phyloP scores from a whole-genome alignment of 2,888 invertebrate species.

The Pegoplata infirma region DNA sequence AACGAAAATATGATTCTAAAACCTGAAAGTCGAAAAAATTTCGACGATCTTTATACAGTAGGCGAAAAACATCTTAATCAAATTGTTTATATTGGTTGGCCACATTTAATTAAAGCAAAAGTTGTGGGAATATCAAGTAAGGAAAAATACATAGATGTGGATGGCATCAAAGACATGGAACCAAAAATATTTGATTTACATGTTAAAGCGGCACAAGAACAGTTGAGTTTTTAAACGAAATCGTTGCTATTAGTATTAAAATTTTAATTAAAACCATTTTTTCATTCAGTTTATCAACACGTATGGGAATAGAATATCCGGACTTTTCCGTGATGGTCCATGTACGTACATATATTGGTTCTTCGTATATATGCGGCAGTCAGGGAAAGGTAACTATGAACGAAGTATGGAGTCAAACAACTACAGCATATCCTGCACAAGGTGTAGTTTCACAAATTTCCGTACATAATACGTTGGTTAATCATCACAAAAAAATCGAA shows the following conservation, averaged over 20 bases:
- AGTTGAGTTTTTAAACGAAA: conserved; percentile 69
- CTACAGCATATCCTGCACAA: conserved; percentile 82
- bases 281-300: conserved; percentile 72
- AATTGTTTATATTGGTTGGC: conserved; percentile 92
- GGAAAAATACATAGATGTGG: conserved; percentile 74
- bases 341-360: conserved; percentile 86
- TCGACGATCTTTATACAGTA: conserved; percentile 78
- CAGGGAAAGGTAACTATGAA: conserved; percentile 83
- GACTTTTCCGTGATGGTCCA: conserved; percentile 83
- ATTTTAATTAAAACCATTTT: not conserved
- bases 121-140: conserved; percentile 77
- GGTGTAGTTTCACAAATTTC: conserved; percentile 70
- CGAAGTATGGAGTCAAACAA: conserved; percentile 84
- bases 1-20: conserved; percentile 90
- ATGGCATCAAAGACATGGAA: conserved; percentile 66
- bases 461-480: conserved; percentile 73
- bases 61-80: conserved; percentile 85
- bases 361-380: conserved; percentile 80
- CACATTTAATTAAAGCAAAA: conserved; percentile 92
- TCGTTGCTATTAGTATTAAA: not conserved
- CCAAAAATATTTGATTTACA: conserved; percentile 67
- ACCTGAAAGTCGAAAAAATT: conserved; percentile 78
- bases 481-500: conserved; percentile 74
- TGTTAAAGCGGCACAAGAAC: conserved; percentile 69
- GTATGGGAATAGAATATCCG: conserved; percentile 89